phyloP scores from a whole-genome alignment of 1,140 invertebrate genomes.

The Yoshiicerus persimilis region DNA sequence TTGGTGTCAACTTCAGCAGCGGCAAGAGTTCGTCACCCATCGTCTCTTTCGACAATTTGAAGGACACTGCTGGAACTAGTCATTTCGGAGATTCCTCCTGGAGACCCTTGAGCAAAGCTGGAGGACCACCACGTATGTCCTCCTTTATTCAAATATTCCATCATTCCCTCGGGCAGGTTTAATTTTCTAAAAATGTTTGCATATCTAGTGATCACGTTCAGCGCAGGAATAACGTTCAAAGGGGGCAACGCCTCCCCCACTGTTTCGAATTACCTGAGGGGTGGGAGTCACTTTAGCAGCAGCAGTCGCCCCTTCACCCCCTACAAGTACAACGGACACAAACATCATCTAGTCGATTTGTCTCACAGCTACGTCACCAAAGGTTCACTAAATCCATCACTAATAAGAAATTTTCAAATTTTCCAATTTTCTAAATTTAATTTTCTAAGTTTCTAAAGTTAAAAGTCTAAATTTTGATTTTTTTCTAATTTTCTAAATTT shows the following conservation, averaged over 20 bases:
- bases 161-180: background rate
- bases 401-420: background rate
- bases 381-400: background rate
- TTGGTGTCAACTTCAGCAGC: constrained; percentile 36
- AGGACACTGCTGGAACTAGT: background rate
- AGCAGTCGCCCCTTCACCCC: constrained; percentile 36
- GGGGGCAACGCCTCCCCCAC: background rate
- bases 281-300: constrained; percentile 29
- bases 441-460: too few species aligned
- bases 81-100: constrained; percentile 14
- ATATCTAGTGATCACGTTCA: constrained; percentile 27
- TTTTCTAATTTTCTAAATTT: too few species aligned
- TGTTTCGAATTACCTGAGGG: background rate
- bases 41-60: background rate
- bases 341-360: background rate
- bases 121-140: constrained; percentile 13
- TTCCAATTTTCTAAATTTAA: background rate
- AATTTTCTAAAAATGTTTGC: background rate
- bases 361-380: background rate
- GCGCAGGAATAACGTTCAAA: constrained; percentile 29
- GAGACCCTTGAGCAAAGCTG: constrained; percentile 21
- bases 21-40: background rate
- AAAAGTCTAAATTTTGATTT: too few species aligned
- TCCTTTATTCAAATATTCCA: background rate
- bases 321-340: constrained; percentile 27